phyloP scores from a whole-genome alignment of 2,888 invertebrate genomes.

The Drosophila subsilvestris region DNA sequence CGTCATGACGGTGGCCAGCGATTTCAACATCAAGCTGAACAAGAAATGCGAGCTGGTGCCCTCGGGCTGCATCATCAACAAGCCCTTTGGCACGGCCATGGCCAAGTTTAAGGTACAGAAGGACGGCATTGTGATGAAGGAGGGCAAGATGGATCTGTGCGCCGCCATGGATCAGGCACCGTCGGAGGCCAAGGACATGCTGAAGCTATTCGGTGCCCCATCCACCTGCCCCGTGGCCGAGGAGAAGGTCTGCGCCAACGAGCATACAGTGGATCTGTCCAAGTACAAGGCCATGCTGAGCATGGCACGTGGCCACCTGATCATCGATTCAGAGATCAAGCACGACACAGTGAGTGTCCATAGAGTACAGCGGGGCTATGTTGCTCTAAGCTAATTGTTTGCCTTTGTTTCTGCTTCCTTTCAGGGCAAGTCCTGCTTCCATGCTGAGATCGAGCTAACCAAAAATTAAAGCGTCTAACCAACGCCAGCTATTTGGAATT shows the following conservation, averaged over 20 bases:
- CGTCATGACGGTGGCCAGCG: constrained; percentile 72
- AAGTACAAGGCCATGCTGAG: constrained; percentile 84
- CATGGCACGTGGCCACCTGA: constrained; percentile 83
- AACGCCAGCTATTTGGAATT: not conserved
- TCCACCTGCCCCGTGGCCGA: constrained; percentile 84
- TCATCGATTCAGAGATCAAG: constrained; percentile 80
- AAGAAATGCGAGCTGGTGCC: constrained; percentile 84
- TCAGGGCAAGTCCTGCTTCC: constrained; percentile 82
- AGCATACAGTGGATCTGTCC: constrained; percentile 82
- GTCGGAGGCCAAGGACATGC: constrained; percentile 71
- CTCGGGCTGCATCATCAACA: constrained; percentile 83
- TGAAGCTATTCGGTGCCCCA: constrained; percentile 83
- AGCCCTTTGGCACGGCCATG: constrained; percentile 83
- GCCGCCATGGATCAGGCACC: constrained; percentile 70
- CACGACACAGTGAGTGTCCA: constrained; percentile 84
- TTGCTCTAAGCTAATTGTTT: not conserved
- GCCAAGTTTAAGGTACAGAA: constrained; percentile 83
- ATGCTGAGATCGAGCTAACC: constrained; percentile 80
- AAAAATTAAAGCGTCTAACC: constrained; percentile 60
- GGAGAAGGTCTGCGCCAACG: constrained; percentile 82
- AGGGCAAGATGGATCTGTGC: constrained; percentile 84
- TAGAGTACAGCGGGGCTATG: not conserved
- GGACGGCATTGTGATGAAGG: constrained; percentile 83
- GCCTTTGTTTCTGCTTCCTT: constrained; percentile 8
- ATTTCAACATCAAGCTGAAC: constrained; percentile 78